A percentile compares a stretch with the other conserved stretches of the same genome.
These are phyloP conservation scores for Griposia aprilina DNA, from an alignment of 2,888 invertebrate species.

Conservation along the genomic window DNA sequence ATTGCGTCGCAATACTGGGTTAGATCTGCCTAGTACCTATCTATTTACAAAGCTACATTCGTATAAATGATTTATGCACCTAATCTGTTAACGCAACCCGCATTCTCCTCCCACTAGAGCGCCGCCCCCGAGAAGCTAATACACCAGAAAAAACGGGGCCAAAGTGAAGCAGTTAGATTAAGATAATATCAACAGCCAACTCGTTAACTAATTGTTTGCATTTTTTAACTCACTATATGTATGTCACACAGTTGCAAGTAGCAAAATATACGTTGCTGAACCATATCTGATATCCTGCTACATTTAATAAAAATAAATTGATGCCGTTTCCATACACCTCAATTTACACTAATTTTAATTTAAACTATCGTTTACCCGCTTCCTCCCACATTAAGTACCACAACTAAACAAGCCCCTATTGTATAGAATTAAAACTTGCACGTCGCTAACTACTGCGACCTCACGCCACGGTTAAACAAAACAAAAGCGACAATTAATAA, in stretches of 20 bases:
- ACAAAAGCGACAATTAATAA: slow-evolving; percentile 55
- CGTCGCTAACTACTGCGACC: slow-evolving; percentile 37
- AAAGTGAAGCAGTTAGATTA: slow-evolving; percentile 17
- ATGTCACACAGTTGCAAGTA: too few species aligned
- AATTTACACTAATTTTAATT: not conserved
- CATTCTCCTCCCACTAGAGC: not conserved
- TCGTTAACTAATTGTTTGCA: not conserved
- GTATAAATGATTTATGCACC: slow-evolving; percentile 13
- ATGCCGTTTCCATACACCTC: not conserved
- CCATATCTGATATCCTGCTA: not conserved
- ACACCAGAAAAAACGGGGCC: slow-evolving; percentile 32
- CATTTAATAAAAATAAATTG: not conserved
- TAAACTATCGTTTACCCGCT: not conserved
- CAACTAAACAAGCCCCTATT: slow-evolving; percentile 24
- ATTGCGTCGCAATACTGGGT: not conserved
- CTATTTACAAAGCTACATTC: not conserved
- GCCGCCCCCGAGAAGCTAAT: slow-evolving; percentile 14
- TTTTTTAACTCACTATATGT: too few species aligned
- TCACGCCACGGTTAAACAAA: slow-evolving; percentile 30
- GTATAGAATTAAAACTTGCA: slow-evolving; percentile 58
- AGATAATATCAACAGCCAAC: not conserved
- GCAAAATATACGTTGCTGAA: not conserved
- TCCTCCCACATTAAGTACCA: not conserved
- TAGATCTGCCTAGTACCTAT: not conserved
- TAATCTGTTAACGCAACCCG: not conserved